Evolutionary conservation across 2,797 vertebrate species (phyloP).

Genomic region (Sandelia bainsii): DNA sequence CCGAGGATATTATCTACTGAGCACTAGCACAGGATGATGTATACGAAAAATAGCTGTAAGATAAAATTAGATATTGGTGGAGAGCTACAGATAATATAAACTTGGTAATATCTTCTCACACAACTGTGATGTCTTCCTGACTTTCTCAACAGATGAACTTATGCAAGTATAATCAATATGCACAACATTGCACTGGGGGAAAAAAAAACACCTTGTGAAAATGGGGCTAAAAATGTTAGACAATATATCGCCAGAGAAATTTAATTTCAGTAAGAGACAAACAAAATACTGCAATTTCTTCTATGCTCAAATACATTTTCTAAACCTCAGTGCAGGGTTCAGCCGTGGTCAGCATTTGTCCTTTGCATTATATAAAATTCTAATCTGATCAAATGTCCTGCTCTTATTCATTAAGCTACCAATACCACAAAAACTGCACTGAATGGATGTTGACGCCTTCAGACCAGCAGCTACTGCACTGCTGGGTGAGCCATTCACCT

Average conservation of each 20-base stretch:
- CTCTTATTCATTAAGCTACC: constrained; percentile 27
- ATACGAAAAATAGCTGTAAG: constrained; percentile 20
- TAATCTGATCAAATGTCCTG: constrained; percentile 21
- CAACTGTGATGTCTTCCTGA: not conserved
- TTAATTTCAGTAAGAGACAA: not conserved
- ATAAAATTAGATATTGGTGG: constrained; percentile 22
- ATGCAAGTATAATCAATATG: constrained; percentile 3
- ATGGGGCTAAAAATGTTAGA: not conserved
- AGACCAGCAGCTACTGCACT: constrained; percentile 33
- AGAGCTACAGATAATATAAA: not conserved
- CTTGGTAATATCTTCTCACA: not conserved
- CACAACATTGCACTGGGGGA: not conserved
- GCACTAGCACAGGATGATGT: not conserved
- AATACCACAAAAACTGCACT: constrained; percentile 19
- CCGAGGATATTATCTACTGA: constrained; percentile 6
- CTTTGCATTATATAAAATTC: constrained; percentile 15
- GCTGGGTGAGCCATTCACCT: constrained; percentile 46
- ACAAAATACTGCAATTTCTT: not conserved
- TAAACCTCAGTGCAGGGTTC: not conserved
- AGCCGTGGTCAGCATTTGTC: not conserved
- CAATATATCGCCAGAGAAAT: constrained; percentile 16
- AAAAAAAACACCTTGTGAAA: not conserved
- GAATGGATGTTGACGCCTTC: constrained; percentile 36
- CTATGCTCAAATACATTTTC: not conserved
- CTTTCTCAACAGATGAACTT: not conserved